Conservation (phyloP, 2,797 vertebrate genomes). For the Salmo trutta region DNA sequence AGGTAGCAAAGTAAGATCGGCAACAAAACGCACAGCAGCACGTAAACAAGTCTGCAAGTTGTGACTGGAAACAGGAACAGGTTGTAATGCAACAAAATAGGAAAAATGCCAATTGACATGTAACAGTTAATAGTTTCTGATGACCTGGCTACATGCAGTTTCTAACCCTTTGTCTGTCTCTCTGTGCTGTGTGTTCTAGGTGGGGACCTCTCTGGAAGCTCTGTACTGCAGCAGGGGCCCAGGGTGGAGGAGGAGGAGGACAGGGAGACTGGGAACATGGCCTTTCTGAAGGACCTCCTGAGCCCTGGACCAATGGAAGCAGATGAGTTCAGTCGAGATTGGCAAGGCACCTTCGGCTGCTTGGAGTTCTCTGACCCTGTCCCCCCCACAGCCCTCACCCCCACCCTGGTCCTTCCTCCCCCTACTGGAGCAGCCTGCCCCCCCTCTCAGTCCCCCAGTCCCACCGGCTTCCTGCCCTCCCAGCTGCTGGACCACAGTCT, state of each 20-base stretch:
- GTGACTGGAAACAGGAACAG: too few relatives aligned
- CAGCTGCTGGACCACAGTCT: slow-evolving; percentile 86
- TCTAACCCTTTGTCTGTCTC: not conserved
- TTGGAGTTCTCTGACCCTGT: slow-evolving; percentile 49
- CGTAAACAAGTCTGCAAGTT: too few relatives aligned
- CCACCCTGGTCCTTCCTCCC: slow-evolving; percentile 26
- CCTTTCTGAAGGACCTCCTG: slow-evolving; percentile 81
- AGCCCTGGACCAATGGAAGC: slow-evolving; percentile 64
- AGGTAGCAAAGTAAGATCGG: too few relatives aligned
- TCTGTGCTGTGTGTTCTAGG: slow-evolving; percentile 32
- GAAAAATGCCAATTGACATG: too few relatives aligned
- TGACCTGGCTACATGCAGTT: not conserved
- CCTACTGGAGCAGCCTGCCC: slow-evolving; percentile 44
- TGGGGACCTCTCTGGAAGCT: slow-evolving; percentile 59
- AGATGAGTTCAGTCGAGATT: slow-evolving; percentile 72
- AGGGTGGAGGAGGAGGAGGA: slow-evolving; percentile 68
- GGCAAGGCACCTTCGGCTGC: slow-evolving; percentile 73
- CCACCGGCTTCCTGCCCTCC: slow-evolving; percentile 82
- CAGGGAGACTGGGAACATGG: slow-evolving; percentile 77
- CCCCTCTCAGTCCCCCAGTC: slow-evolving; percentile 61
- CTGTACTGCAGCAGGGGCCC: not conserved
- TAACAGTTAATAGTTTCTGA: not conserved
- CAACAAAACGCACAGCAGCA: too few relatives aligned
- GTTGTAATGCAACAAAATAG: too few relatives aligned
- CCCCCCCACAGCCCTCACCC: not conserved